phyloP scores from a whole-genome alignment of 2,797 vertebrate species.

The Bryconaethiops microstoma region DNA sequence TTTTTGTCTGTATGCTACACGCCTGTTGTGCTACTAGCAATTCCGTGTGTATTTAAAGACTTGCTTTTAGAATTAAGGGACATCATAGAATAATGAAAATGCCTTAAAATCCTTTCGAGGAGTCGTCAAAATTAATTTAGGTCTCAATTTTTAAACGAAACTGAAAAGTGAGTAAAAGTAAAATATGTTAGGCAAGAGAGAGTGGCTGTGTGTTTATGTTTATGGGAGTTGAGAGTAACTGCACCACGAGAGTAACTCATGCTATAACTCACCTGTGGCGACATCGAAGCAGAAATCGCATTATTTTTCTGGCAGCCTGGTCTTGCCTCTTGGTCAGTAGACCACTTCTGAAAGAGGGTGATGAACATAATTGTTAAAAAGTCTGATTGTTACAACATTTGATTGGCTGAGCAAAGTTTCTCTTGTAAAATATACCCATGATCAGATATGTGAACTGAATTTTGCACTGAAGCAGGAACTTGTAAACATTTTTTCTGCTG shows the following conservation, averaged over 20 bases:
- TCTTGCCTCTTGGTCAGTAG: constrained; percentile 98
- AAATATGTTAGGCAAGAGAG: not conserved
- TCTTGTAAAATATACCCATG: too few relatives aligned
- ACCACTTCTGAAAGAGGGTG: constrained; percentile 82
- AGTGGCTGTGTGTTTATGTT: not conserved
- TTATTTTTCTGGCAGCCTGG: constrained; percentile 98
- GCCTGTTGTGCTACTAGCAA: not conserved
- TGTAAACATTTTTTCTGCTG: too few relatives aligned
- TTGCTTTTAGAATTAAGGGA: too few relatives aligned
- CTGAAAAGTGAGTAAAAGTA: not conserved
- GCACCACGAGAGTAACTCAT: not conserved
- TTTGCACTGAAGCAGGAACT: too few relatives aligned
- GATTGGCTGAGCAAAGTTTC: too few relatives aligned
- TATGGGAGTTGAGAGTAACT: not conserved
- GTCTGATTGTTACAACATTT: too few relatives aligned
- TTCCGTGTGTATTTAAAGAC: not conserved
- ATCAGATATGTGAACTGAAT: too few relatives aligned
- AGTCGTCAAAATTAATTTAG: not conserved
- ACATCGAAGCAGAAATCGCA: constrained; percentile 98
- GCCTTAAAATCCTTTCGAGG: not conserved
- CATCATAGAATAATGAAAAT: not conserved
- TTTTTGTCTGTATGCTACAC: not conserved
- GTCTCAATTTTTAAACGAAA: not conserved
- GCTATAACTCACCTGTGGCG: constrained; percentile 89
- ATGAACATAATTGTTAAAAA: not conserved